Conservation (phyloP, 2,113 vertebrate species). For the Syngnathus floridae region DNA sequence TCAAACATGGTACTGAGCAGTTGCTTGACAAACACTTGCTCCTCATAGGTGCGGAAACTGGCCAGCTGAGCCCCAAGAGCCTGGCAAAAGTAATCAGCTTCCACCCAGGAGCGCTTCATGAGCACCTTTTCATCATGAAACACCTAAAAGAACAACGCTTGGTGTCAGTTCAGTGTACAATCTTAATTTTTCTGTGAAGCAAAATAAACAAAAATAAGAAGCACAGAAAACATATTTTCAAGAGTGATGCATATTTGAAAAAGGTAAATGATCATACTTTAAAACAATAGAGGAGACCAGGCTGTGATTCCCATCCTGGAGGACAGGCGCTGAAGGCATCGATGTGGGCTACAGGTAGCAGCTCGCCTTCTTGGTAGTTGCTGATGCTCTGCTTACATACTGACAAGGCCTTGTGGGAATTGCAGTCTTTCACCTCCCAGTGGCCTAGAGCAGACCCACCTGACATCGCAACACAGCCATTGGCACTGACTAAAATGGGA, state of each 20-base stretch:
- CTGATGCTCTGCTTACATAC: slow-evolving; percentile 79
- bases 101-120: slow-evolving; percentile 87
- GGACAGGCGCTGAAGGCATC: slow-evolving; percentile 72
- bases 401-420: slow-evolving; percentile 79
- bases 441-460: slow-evolving; percentile 73
- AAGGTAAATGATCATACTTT: slow-evolving; percentile 71
- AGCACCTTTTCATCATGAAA: slow-evolving; percentile 91
- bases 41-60: slow-evolving; percentile 84
- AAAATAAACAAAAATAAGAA: not conserved
- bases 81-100: slow-evolving; percentile 86
- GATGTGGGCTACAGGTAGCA: slow-evolving; percentile 58
- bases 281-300: slow-evolving; percentile 77
- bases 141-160: slow-evolving; percentile 66
- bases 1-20: slow-evolving; percentile 83
- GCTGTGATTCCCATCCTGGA: slow-evolving; percentile 80
- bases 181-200: not conserved
- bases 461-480: slow-evolving; percentile 83
- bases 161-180: not conserved
- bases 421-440: slow-evolving; percentile 91
- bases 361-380: slow-evolving; percentile 47
- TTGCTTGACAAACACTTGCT: slow-evolving; percentile 83
- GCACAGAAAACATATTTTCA: not conserved
- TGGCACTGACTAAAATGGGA: slow-evolving; percentile 66
- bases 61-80: slow-evolving; percentile 87
- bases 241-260: not conserved